phyloP scores from a whole-genome alignment of 2,888 invertebrate species.

The Andrena bicolor region DNA sequence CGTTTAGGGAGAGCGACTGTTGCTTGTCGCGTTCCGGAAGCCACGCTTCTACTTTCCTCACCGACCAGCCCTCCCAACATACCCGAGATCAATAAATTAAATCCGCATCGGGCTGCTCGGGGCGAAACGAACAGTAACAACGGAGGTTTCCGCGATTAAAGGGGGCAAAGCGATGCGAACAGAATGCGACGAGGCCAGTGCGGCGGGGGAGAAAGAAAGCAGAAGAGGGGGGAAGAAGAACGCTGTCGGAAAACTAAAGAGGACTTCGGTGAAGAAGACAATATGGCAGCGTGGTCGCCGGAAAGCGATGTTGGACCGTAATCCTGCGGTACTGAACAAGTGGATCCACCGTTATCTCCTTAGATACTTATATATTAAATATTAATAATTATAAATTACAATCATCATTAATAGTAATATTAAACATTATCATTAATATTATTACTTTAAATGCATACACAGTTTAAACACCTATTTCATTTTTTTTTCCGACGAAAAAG shows the following conservation, averaged over 20 bases:
- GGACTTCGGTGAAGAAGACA: constrained; percentile 7
- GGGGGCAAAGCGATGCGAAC: not conserved
- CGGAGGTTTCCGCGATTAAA: no score
- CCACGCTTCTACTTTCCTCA: constrained; percentile 39
- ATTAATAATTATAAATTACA: constrained; percentile 82
- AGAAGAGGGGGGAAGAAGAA: not conserved
- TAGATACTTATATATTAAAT: constrained; percentile 80
- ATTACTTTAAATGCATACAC: constrained; percentile 81
- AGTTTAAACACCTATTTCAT: constrained; percentile 75
- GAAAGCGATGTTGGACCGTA: constrained; percentile 67
- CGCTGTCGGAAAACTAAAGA: constrained; percentile 10
- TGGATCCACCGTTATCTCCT: constrained; percentile 68
- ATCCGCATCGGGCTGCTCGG: not conserved
- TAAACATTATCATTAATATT: constrained; percentile 76
- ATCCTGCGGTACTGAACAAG: constrained; percentile 71
- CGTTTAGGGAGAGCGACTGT: constrained; percentile 54
- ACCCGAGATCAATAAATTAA: constrained; percentile 9
- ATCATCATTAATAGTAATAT: constrained; percentile 80
- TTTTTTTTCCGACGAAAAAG: constrained; percentile 72
- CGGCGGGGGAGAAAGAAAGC: not conserved
- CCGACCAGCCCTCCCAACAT: not conserved
- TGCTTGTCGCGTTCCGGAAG: constrained; percentile 65
- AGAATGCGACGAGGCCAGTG: not conserved
- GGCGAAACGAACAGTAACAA: no score
- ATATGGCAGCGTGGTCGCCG: constrained; percentile 68